Evolutionary conservation across 2,113 vertebrate genomes (phyloP).

Genomic region (Tupaia chinensis): DNA sequence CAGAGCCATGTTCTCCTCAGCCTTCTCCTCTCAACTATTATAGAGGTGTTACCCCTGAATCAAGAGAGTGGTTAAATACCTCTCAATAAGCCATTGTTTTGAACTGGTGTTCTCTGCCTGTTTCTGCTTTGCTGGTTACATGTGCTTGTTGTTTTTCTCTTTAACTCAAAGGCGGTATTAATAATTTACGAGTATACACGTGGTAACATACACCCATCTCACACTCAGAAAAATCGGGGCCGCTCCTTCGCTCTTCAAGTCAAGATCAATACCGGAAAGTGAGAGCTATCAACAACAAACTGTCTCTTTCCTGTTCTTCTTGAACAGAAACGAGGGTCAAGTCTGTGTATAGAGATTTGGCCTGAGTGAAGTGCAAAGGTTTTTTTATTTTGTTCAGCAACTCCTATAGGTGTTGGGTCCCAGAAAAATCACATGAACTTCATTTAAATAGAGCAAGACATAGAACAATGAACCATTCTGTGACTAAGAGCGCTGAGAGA

Average conservation of each 20-base stretch:
- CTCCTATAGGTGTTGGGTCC: neutral
- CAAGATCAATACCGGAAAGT: neutral
- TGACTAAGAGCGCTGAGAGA: neutral
- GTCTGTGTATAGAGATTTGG: neutral
- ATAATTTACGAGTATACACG: neutral
- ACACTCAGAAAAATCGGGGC: neutral
- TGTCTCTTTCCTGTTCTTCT: slow-evolving; percentile 47
- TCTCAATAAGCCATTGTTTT: slow-evolving; percentile 47
- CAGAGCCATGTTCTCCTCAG: slow-evolving; percentile 50
- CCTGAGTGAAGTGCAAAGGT: neutral
- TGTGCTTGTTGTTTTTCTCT: neutral
- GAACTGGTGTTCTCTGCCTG: slow-evolving; percentile 14
- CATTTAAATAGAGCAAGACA: neutral
- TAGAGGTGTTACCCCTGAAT: slow-evolving; percentile 54
- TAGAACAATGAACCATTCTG: neutral
- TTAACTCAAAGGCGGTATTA: slow-evolving; percentile 39
- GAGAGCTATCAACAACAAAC: neutral
- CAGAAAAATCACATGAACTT: too few relatives aligned
- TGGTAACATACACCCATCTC: neutral
- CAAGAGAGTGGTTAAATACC: neutral
- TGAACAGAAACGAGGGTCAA: slow-evolving; percentile 4
- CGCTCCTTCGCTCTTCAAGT: neutral
- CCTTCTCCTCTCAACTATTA: neutral
- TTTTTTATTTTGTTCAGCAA: neutral
- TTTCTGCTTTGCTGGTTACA: neutral